Conservation (phyloP, 2,113 vertebrate genomes). For the Platycercus adscitus region DNA sequence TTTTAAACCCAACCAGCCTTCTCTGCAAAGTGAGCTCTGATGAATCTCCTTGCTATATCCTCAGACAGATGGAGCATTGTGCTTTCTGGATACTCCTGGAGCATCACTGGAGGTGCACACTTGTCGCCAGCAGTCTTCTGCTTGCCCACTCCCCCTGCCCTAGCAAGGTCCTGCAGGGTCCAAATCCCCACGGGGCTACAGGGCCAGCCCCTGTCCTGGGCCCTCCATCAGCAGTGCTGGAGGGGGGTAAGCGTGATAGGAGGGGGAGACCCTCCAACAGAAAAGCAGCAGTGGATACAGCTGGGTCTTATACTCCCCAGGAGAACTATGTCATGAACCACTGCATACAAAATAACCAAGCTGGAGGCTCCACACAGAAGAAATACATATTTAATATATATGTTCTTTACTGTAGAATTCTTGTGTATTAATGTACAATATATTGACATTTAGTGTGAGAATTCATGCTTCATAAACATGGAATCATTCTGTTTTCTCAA, state of each 20-base stretch:
- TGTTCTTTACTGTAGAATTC: background rate
- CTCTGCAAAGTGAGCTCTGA: background rate
- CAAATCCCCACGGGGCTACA: background rate
- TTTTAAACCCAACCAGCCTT: background rate
- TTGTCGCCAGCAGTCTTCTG: background rate
- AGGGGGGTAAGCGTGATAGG: rapidly evolving
- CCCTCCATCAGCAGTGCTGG: background rate
- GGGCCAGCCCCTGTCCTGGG: background rate
- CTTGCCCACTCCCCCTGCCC: background rate
- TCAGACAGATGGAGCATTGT: background rate
- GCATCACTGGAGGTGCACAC: background rate
- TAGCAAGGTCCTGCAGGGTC: background rate
- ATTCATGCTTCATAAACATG: conserved; percentile 79
- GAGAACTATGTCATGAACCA: background rate
- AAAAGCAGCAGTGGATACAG: background rate
- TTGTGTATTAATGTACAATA: conserved; percentile 52
- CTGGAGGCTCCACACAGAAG: background rate
- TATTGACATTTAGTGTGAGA: conserved; percentile 75
- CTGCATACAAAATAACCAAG: background rate
- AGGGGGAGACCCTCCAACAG: background rate
- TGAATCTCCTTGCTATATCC: background rate
- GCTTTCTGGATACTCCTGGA: background rate
- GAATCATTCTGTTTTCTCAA: conserved; percentile 76
- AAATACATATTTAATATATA: background rate
- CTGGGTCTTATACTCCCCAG: background rate